These are phyloP conservation scores for Danio tinwini DNA, from an alignment of 2,797 vertebrate genomes.

Conservation along the genomic window DNA sequence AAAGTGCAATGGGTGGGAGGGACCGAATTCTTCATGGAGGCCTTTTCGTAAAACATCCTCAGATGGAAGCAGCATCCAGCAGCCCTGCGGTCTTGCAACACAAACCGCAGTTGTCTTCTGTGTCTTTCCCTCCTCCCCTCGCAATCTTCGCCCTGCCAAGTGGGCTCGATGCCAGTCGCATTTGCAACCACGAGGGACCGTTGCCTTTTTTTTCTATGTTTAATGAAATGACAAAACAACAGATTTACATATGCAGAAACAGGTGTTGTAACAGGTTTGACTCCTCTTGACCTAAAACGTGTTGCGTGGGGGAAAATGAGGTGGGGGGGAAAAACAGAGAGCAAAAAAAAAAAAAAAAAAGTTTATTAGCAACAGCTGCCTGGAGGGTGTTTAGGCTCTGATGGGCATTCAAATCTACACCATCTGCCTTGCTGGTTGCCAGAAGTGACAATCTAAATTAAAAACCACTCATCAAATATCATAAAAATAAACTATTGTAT, in stretches of 20 bases:
- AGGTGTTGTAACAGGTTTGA: slow-evolving; percentile 97
- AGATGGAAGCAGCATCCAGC: slow-evolving; percentile 76
- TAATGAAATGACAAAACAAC: slow-evolving; percentile 95
- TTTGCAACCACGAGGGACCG: slow-evolving; percentile 86
- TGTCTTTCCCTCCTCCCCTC: slow-evolving; percentile 36
- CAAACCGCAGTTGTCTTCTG: slow-evolving; percentile 75
- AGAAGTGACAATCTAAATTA: slow-evolving; percentile 92
- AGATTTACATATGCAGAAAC: slow-evolving; percentile 93
- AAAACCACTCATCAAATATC: slow-evolving; percentile 85
- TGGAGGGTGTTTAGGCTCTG: slow-evolving; percentile 83
- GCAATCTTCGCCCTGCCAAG: slow-evolving; percentile 76
- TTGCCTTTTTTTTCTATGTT: slow-evolving; percentile 78
- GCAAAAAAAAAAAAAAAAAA: slow-evolving; percentile 66
- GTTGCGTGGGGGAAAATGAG: slow-evolving; percentile 62
- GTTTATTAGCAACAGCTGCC: slow-evolving; percentile 91
- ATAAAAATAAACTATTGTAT: slow-evolving; percentile 85
- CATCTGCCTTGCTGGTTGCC: slow-evolving; percentile 88
- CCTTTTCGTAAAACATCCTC: slow-evolving; percentile 79
- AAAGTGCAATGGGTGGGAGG: slow-evolving; percentile 41
- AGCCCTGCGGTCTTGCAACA: slow-evolving; percentile 72
- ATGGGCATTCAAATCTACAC: slow-evolving; percentile 85
- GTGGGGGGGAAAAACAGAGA: slow-evolving; percentile 30
- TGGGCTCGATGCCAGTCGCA: slow-evolving; percentile 82
- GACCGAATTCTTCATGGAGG: slow-evolving; percentile 64
- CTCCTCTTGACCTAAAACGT: slow-evolving; percentile 86